Evolutionary conservation across 2,888 invertebrate genomes (phyloP).

Genomic region (Brachyptera risi): DNA sequence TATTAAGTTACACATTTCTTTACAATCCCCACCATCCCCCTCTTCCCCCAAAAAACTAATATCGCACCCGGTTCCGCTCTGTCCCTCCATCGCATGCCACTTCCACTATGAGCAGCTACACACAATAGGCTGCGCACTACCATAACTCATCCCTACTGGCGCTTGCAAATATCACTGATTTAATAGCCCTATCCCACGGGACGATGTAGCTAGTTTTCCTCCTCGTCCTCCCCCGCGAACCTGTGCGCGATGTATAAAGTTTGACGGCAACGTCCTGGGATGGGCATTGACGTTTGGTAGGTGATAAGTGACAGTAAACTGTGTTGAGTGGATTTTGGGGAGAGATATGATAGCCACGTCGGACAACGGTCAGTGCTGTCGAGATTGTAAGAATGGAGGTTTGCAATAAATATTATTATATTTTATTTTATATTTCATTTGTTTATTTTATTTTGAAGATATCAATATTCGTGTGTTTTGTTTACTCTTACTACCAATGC

Average conservation of each 20-base stretch:
- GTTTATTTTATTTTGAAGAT: not conserved
- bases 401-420: not conserved
- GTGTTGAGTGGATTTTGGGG: not conserved
- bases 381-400: constrained; percentile 7
- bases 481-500: no score
- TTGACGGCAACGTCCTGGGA: constrained; percentile 9
- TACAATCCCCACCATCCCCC: no score
- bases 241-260: constrained; percentile 22
- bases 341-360: constrained; percentile 27
- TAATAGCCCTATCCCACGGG: constrained; percentile 32
- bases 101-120: no score
- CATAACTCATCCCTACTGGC: no score
- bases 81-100: no score
- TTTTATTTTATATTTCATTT: not conserved
- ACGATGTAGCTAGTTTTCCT: no score
- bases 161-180: constrained; percentile 32
- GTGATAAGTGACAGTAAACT: not conserved
- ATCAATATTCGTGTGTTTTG: no score
- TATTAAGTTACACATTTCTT: no score
- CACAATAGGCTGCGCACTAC: no score
- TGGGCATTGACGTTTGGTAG: constrained; percentile 6
- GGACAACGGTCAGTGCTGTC: constrained; percentile 29
- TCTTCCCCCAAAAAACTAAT: no score
- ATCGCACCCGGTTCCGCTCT: no score
- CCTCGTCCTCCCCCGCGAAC: not conserved